These are phyloP conservation scores for Amyelois transitella DNA, from an alignment of 1,140 invertebrate species.

Conservation along the genomic window DNA sequence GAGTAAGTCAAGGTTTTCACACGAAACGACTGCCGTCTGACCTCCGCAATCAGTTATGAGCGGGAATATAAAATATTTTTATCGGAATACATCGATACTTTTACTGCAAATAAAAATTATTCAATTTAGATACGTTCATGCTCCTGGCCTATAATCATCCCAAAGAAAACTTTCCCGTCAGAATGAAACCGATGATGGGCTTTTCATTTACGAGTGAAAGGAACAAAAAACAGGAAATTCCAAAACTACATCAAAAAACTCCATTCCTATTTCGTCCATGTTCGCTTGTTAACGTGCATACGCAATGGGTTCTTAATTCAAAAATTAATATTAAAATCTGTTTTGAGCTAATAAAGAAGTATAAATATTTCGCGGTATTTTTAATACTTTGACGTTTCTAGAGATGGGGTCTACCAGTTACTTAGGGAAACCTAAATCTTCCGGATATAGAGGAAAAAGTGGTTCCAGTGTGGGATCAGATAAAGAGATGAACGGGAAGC, in stretches of 20 bases:
- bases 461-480: slow-evolving; percentile 59
- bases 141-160: slow-evolving; percentile 41
- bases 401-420: slow-evolving; percentile 66
- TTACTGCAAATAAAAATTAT: slow-evolving; percentile 8
- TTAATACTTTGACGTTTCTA: slow-evolving; percentile 14
- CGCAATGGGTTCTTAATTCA: slow-evolving; percentile 18
- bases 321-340: slow-evolving; percentile 9
- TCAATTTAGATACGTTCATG: background rate
- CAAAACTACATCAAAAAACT: slow-evolving; percentile 31
- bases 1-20: too few species aligned
- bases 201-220: slow-evolving; percentile 31
- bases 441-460: slow-evolving; percentile 49
- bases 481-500: slow-evolving; percentile 59
- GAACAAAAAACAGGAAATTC: slow-evolving; percentile 50
- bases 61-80: too few species aligned
- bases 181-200: slow-evolving; percentile 37
- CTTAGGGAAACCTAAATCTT: slow-evolving; percentile 46
- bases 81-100: background rate
- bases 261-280: slow-evolving; percentile 40
- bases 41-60: too few species aligned
- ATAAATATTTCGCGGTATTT: slow-evolving; percentile 3
- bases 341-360: background rate
- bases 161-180: slow-evolving; percentile 42
- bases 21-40: too few species aligned
- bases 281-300: slow-evolving; percentile 17